Evolutionary conservation across 2,888 invertebrate genomes (phyloP).

Genomic region (Patella caerulea): DNA sequence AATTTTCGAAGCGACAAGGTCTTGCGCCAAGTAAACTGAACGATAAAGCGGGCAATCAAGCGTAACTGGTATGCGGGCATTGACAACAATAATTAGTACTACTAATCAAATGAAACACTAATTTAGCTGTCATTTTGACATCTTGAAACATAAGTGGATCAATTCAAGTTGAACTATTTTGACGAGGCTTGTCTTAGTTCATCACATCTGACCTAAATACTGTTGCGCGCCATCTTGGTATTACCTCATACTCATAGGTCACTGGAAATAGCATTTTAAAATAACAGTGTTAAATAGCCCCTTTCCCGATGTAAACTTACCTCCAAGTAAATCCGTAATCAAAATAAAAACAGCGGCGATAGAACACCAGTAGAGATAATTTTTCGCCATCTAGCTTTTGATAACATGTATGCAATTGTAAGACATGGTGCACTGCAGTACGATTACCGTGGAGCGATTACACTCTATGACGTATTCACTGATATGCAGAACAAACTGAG

Average conservation of each 20-base stretch:
- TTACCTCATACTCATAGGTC: constrained; percentile 12
- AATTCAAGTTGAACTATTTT: too few relatives aligned
- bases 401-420: constrained; percentile 7
- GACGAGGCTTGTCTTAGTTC: neutral
- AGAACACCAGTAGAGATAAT: neutral
- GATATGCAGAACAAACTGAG: constrained; percentile 1
- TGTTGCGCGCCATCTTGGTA: constrained; percentile 4
- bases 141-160: too few relatives aligned
- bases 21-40: too few relatives aligned
- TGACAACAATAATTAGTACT: too few relatives aligned
- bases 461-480: constrained; percentile 11
- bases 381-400: constrained; percentile 2
- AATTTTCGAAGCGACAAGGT: too few relatives aligned
- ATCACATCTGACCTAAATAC: constrained; percentile 8
- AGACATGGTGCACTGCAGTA: constrained; percentile 5
- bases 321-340: neutral
- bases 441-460: neutral
- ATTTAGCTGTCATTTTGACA: too few relatives aligned
- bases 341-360: neutral
- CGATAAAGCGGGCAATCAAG: too few relatives aligned
- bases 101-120: too few relatives aligned
- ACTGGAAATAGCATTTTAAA: neutral
- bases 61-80: too few relatives aligned
- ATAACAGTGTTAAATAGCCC: neutral
- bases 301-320: neutral